Conservation (phyloP, 2,113 vertebrate genomes). For the Alethe castanea region DNA sequence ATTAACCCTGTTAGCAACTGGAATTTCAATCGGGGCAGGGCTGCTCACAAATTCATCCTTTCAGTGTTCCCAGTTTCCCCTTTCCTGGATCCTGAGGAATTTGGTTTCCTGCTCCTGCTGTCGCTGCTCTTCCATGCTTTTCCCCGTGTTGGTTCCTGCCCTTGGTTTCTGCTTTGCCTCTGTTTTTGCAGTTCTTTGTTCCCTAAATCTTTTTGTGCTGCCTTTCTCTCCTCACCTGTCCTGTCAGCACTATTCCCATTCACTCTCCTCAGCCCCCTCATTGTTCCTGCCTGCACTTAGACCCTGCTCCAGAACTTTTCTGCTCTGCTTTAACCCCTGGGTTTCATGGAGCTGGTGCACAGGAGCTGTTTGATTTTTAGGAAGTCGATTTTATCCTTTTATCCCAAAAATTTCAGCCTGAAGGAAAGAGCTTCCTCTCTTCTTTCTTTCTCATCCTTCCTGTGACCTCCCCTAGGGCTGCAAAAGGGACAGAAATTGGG, state of each 20-base stretch:
- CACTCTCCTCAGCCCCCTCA: neutral
- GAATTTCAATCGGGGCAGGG: neutral
- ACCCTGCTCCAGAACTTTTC: neutral
- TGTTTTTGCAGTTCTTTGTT: neutral
- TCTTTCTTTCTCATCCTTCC: neutral
- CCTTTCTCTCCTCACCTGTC: neutral
- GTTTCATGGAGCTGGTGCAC: rapidly evolving
- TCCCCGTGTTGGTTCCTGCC: rapidly evolving
- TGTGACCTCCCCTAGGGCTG: neutral
- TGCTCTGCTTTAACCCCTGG: neutral
- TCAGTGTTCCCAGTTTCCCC: neutral
- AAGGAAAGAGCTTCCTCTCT: neutral
- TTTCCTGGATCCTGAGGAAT: neutral
- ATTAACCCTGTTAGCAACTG: rapidly evolving
- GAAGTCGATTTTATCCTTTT: neutral
- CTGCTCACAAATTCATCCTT: rapidly evolving
- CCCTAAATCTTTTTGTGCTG: neutral
- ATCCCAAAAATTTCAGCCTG: neutral
- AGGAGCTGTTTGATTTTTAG: neutral
- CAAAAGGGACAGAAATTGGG: neutral
- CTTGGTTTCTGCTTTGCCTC: neutral
- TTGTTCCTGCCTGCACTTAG: neutral
- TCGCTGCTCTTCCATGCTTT: rapidly evolving
- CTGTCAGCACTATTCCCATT: neutral
- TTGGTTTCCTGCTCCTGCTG: neutral